Base-by-base conservation (phyloP, 2,797 vertebrate genomes). In the Lemur catta region DNA sequence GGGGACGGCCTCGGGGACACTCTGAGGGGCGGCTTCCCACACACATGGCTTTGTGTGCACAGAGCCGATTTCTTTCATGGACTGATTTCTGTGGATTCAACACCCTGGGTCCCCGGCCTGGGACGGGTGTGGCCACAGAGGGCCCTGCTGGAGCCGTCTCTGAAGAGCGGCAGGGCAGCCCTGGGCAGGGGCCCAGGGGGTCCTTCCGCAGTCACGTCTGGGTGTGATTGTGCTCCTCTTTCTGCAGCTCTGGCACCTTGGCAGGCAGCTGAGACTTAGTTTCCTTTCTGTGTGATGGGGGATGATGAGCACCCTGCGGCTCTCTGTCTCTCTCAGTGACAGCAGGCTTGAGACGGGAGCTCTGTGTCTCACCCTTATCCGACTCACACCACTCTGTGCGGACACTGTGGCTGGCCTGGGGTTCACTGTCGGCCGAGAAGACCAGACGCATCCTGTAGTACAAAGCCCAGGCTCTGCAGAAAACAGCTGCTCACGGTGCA, bases 231-330 rank as follows among this genome's bases (percentile, higher is more conserved):
- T 15, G 52, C 38, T 26, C 28, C 28, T 33, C 18, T 0, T 20
- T 46, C 30, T 1, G 4, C 22, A 0, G 85, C 55, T 33, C 41
- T 17, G 55, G 9, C 22, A 30, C 30, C 50, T 22, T 4, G 52
- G 52, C 35, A 12, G 2, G 28, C 18, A 6, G 4, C 28, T 6
- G 28, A 55, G 41, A 33, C 41, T 14, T 2, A 4, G 38, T 10
- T 6, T 35, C 69, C 17, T 1, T 0, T 12, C 3, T 4, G 57
- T 22, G 2, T 26, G 2, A 17, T 9, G 26, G 22, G 30, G 33
- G 57, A 6, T 4, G 33, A n/a, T 3, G 57, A 7, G 35, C n/a
- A 18, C 43, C 43, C 28, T 1, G 43, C 1, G 1, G 28, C 61
- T 55, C 61, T 28, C 48, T 20, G 33, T 52, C 61, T 30, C 30